Percentiles rank a stretch among this genome's conserved stretches.
Conservation (phyloP, 37 sponge, comb jelly and placozoan genomes). For the Theonella swinhoei region DNA sequence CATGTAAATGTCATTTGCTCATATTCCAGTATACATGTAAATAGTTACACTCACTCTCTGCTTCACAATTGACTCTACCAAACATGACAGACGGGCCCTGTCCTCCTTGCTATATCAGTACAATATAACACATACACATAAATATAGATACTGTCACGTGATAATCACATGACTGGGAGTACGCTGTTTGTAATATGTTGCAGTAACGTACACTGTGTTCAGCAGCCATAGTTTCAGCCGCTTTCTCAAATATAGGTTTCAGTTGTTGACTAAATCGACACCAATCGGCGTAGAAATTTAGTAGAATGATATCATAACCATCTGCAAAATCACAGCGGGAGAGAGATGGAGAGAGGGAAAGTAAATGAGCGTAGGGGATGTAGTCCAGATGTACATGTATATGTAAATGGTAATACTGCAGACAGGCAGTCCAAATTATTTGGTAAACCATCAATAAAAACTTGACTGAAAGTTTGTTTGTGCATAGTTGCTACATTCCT, state of each 20-base stretch:
- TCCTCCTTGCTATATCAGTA: neutral
- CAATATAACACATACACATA: neutral
- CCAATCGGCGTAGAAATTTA: slow-evolving; percentile 97
- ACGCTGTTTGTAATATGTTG: neutral
- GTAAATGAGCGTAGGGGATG: neutral
- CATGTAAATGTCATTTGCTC: too few relatives aligned
- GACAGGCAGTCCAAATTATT: neutral
- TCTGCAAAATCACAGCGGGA: slow-evolving; percentile 13
- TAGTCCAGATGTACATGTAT: neutral
- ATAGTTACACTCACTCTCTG: slow-evolving; percentile 53
- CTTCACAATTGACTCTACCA: slow-evolving; percentile 75
- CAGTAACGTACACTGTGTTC: neutral
- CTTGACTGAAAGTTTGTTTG: too few relatives aligned
- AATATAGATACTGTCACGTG: neutral
- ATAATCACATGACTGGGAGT: neutral
- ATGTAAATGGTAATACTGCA: neutral
- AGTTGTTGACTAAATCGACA: slow-evolving; percentile 96
- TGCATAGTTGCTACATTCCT: too few relatives aligned
- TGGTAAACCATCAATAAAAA: too few relatives aligned
- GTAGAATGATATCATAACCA: slow-evolving; percentile 42
- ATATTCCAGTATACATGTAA: neutral
- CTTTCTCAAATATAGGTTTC: slow-evolving; percentile 93
- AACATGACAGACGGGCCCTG: slow-evolving; percentile 31
- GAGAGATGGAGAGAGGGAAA: neutral
- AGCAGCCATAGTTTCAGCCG: slow-evolving; percentile 64